A percentile compares a stretch with the other conserved stretches of the same genome.
Conservation (phyloP, 2,888 invertebrate genomes). For the Drosophila aldrichi region DNA sequence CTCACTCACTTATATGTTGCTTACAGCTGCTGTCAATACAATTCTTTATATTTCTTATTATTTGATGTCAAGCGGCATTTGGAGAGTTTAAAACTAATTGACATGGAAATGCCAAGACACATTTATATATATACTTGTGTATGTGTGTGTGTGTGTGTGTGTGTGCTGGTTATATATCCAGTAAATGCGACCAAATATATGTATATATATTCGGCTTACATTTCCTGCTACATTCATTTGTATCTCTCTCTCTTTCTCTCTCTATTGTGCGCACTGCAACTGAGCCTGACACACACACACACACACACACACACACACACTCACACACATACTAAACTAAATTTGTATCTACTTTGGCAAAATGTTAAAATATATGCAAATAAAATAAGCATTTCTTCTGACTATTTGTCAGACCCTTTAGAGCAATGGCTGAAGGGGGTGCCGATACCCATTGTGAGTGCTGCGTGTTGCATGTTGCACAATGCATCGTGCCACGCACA, state of each 20-base stretch:
- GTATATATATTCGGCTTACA: slow-evolving; percentile 32
- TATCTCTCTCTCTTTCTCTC: slow-evolving; percentile 24
- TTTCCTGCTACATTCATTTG: slow-evolving; percentile 63
- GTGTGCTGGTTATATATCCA: slow-evolving; percentile 11
- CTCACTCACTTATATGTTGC: neutral
- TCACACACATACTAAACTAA: neutral
- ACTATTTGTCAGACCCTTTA: slow-evolving; percentile 62
- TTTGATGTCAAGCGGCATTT: slow-evolving; percentile 60
- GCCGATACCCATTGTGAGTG: slow-evolving; percentile 20
- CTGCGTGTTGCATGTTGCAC: slow-evolving; percentile 47
- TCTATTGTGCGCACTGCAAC: slow-evolving; percentile 49
- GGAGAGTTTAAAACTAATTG: slow-evolving; percentile 69
- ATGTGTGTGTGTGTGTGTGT: neutral
- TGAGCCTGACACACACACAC: slow-evolving; percentile 28
- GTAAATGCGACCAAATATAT: slow-evolving; percentile 23
- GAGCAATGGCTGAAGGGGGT: neutral
- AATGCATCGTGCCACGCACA: slow-evolving; percentile 41
- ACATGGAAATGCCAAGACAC: slow-evolving; percentile 60
- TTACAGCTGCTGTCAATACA: slow-evolving; percentile 42
- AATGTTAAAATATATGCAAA: slow-evolving; percentile 75
- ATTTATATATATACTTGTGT: neutral
- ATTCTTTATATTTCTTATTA: slow-evolving; percentile 46
- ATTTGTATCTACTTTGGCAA: slow-evolving; percentile 47
- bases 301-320: slow-evolving; percentile 4
- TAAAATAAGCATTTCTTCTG: slow-evolving; percentile 70